Conservation (phyloP, 2,797 vertebrate species). For the Macropus fuliginosus region DNA sequence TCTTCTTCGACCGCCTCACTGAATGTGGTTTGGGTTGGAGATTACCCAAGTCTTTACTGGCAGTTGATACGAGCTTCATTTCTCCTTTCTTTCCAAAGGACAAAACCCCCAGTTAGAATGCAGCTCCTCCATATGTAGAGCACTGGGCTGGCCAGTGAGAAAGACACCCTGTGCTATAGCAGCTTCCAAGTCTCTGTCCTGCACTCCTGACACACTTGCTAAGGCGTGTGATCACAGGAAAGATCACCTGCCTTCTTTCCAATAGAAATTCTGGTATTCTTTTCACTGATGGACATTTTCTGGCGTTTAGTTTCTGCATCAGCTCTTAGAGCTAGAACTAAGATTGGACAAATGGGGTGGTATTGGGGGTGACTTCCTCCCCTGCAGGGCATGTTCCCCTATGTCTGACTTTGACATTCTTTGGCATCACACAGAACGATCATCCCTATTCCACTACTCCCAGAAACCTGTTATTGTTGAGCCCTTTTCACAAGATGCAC, state of each 20-base stretch:
- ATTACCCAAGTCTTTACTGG: background rate
- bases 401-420: background rate
- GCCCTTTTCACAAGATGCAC: background rate
- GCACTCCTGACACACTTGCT: background rate
- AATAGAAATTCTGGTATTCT: background rate
- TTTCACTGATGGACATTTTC: background rate
- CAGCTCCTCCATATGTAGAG: background rate
- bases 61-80: conserved; percentile 5
- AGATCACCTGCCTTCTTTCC: background rate
- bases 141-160: background rate
- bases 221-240: background rate
- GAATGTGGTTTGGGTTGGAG: conserved; percentile 1
- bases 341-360: background rate
- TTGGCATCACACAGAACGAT: background rate
- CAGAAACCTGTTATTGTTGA: background rate
- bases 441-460: background rate
- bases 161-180: background rate
- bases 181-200: background rate
- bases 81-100: conserved; percentile 34
- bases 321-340: background rate
- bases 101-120: background rate
- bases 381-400: background rate
- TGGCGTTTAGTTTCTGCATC: background rate
- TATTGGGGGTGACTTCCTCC: background rate
- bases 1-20: background rate